phyloP scores from a whole-genome alignment of 92 coral and sea anemone genomes.

The Paragorgia papillata region DNA sequence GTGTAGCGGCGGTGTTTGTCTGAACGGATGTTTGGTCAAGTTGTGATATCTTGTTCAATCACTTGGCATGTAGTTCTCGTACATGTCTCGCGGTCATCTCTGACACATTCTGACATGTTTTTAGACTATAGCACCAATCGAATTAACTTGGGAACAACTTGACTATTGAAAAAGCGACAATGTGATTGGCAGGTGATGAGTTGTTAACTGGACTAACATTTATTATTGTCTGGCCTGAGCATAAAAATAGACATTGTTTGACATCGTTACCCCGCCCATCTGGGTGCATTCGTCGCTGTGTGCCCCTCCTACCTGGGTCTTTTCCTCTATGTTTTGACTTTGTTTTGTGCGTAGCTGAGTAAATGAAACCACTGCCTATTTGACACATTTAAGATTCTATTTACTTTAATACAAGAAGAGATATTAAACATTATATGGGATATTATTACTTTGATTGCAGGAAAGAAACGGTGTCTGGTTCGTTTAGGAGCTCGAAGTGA shows the following conservation, averaged over 20 bases:
- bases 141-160: conserved; percentile 98
- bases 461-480: not conserved
- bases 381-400: conserved; percentile 22
- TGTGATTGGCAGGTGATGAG: conserved; percentile 92
- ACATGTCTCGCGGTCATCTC: conserved; percentile 92
- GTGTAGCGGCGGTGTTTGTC: conserved; percentile 38
- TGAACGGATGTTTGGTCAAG: conserved; percentile 66
- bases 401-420: conserved; percentile 40
- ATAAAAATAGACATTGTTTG: conserved; percentile 95
- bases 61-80: conserved; percentile 90
- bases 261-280: conserved; percentile 95
- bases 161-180: conserved; percentile 92
- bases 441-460: conserved; percentile 6
- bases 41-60: conserved; percentile 71
- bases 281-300: conserved; percentile 91
- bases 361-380: conserved; percentile 48
- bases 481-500: not conserved
- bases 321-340: conserved; percentile 86
- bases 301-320: conserved; percentile 99
- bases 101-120: conserved; percentile 98
- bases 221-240: conserved; percentile 99
- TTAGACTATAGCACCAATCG: conserved; percentile 92
- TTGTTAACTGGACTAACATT: conserved; percentile 99
- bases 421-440: conserved; percentile 31
- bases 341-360: conserved; percentile 42